phyloP scores from a whole-genome alignment of 2,113 vertebrate genomes.

The Chauna torquata region DNA sequence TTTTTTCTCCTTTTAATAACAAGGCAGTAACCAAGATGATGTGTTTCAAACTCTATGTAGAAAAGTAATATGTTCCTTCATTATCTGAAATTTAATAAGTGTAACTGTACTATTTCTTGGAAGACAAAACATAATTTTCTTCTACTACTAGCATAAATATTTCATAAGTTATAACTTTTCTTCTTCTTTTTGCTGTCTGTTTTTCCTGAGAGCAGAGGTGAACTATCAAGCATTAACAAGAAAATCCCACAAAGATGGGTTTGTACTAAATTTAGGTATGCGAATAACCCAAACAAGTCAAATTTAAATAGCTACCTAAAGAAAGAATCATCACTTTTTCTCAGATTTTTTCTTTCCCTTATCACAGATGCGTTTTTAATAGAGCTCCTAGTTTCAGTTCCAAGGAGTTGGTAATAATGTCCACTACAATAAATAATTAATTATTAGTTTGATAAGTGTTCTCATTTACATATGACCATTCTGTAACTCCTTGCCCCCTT shows the following conservation, averaged over 20 bases:
- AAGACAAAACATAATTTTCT: not conserved
- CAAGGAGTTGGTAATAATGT: not conserved
- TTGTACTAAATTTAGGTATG: not conserved
- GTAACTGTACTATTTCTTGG: not conserved
- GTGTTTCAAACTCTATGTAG: not conserved
- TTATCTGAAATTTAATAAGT: not conserved
- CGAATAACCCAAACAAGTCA: not conserved
- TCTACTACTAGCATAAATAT: not conserved
- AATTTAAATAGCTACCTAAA: not conserved
- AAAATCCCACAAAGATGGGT: not conserved
- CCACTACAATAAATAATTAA: not conserved
- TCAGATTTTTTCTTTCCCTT: not conserved
- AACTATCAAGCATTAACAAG: not conserved
- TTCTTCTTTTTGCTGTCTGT: not conserved
- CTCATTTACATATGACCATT: not conserved
- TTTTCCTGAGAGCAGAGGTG: not conserved
- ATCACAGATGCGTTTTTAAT: not conserved
- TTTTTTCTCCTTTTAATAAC: not conserved
- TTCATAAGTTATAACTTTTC: not conserved
- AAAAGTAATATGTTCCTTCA: not conserved
- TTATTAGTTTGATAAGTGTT: not conserved
- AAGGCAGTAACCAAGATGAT: not conserved
- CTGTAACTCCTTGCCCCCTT: not conserved
- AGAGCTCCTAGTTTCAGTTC: not conserved
- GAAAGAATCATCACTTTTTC: not conserved